Evolutionary conservation across 2,797 vertebrate genomes (phyloP).

Genomic region (Galagoides demidoff): DNA sequence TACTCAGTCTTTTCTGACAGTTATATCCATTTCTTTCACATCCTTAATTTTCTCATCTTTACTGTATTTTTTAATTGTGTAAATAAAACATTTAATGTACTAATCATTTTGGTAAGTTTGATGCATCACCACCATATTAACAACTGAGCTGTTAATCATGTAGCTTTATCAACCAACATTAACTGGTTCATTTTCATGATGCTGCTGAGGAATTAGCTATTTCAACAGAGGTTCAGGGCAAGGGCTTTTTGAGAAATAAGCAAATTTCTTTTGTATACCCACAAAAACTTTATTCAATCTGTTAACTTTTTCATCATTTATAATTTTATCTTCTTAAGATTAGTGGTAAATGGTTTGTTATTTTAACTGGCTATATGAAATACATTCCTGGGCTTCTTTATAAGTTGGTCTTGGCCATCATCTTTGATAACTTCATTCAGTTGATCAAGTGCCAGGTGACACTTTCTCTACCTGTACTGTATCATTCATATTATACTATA

Average conservation of each 20-base stretch:
- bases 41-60: neutral
- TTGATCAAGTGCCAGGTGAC: neutral
- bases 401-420: neutral
- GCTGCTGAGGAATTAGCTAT: constrained; percentile 82
- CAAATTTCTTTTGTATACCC: constrained; percentile 90
- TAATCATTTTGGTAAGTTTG: constrained; percentile 68
- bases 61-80: constrained; percentile 60
- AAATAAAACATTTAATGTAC: constrained; percentile 27
- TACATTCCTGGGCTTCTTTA: neutral
- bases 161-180: constrained; percentile 91
- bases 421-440: neutral
- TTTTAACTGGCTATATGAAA: neutral
- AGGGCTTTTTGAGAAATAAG: constrained; percentile 88
- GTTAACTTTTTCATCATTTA: constrained; percentile 91
- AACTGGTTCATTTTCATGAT: constrained; percentile 86
- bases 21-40: neutral
- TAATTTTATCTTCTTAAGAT: constrained; percentile 89
- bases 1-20: neutral
- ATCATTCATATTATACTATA: neutral
- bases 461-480: too few species aligned
- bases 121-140: constrained; percentile 81
- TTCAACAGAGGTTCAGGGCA: constrained; percentile 84
- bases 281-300: constrained; percentile 91
- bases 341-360: neutral
- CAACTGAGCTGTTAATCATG: constrained; percentile 90